Evolutionary conservation across 2,113 vertebrate genomes (phyloP), one percentile per base, ranked within the genome.

Genomic region (Cottus gobio): DNA sequence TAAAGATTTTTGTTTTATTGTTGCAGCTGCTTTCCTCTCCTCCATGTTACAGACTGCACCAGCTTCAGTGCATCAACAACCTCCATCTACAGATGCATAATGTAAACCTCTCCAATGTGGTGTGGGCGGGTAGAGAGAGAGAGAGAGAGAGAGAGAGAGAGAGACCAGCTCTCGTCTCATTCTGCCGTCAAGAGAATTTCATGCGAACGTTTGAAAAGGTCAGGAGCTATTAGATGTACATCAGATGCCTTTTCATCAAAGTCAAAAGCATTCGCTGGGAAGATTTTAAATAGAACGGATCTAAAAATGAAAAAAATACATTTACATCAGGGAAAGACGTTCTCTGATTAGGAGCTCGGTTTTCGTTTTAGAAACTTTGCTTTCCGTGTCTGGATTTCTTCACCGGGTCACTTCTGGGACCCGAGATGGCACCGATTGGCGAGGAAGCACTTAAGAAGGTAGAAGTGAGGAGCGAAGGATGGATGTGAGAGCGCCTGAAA

Each of bases 141-240:
- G 70, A 31, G 48, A 58, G 69, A 58, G 56, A 61, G 70, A 46
- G 70, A 46, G 58, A 24, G 71, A 36, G 71, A 52, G 71, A n/a
- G n/a, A 71, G n/a, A 24, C 60, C 31, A 39, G 58, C 24, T 68
- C 22, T 57, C 31, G 46, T 73, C 65, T 71, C 73, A 71, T 22
- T 85, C 24, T 37, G 50, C 70, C 46, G 77, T 83, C 71, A 76
- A 68, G 22, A 76, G n/a, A 78, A 80, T 81, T 87, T 76, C 60
- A 77, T 56, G 77, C 58, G 83, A 75, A 78, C 46, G 20, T 79
- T 8, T 78, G 2, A 79, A 31, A 82, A 81, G 63, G 71, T 78
- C 76, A 75, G 20, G 3, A 71, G 74, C 24, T 50, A 66, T 26
- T 77, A 81, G 69, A 82, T 68, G 50, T 26, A 77, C 74, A 84